Conservation (phyloP, 2,888 invertebrate species). For the Drosophila fungiperda region DNA sequence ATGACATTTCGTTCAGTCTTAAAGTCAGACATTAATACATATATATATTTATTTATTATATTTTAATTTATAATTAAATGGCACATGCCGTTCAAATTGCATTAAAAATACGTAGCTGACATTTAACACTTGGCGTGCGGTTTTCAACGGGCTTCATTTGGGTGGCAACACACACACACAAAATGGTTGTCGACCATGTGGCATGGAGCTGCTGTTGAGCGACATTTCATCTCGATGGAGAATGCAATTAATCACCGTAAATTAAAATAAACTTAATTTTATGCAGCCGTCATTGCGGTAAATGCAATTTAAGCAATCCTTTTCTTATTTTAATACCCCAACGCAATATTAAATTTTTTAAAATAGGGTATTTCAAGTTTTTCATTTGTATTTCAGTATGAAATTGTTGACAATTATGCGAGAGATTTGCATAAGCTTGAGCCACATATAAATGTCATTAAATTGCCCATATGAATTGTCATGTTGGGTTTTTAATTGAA, state of each 20-base stretch:
- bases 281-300: conserved; percentile 64
- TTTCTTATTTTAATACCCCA: conserved; percentile 43
- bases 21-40: not conserved
- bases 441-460: not conserved
- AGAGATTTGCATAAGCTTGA: not conserved
- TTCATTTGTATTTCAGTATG: not conserved
- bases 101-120: conserved; percentile 60
- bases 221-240: conserved; percentile 60
- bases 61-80: conserved; percentile 57
- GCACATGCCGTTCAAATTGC: conserved; percentile 55
- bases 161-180: not conserved
- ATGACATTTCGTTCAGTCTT: conserved; percentile 44
- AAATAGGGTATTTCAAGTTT: not conserved
- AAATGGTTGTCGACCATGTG: conserved; percentile 26
- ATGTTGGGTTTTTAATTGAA: conserved; percentile 1
- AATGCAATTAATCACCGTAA: conserved; percentile 79
- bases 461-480: not conserved
- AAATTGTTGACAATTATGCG: not conserved
- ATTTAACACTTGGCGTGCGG: conserved; percentile 76
- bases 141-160: conserved; percentile 34
- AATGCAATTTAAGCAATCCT: conserved; percentile 21
- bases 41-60: conserved; percentile 17
- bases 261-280: conserved; percentile 77
- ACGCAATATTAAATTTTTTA: not conserved
- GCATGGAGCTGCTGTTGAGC: conserved; percentile 9